Base-by-base conservation (phyloP, 2,888 invertebrate genomes). In the Drosophila pseudotalamancana region DNA sequence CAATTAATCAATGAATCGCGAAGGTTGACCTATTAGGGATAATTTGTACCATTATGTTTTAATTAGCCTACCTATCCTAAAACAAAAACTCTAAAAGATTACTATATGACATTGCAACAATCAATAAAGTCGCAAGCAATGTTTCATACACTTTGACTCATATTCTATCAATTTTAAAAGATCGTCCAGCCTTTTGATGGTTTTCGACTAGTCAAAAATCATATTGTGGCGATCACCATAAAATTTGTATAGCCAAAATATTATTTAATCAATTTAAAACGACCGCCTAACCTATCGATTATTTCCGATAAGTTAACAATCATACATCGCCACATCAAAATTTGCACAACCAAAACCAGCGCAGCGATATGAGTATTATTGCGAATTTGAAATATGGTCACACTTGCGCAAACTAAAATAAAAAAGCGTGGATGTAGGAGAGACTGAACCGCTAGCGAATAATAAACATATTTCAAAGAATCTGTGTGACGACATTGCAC, bases 401-500 rank as follows among this genome's bases (percentile, higher is more conserved):
- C 69, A 64, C 71, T 40, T 35, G 14, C 27, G 35, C 12, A 64
- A 45, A 71, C 29, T 42, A 55, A 54, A 59, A 49, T 48, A 45
- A 67, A 49, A 53, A 53, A 73, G 71, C 74, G 71, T 71, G 73
- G 68, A 73, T 45, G 50, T 34, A 53, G 42, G 25, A 43, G 48
- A 21, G 11, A 23, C 11, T 12, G 21, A 55, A 50, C 11, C 68
- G 45, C 29, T 21, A 25, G 56, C 73, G 53, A 64, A 35, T 42
- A 46, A 64, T 53, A 53, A 57, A 54, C 53, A 50, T 54, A 40
- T 45, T 35, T 12, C 29, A 31, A 61, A 19, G 23, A 40, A 49
- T 34, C 21, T 25, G 23, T 34, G 53, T 54, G 69, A 61, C 67
- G 69, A 61, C 69, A 65, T 37, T 53, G 23, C 9, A 53, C 19